phyloP scores from a whole-genome alignment of 1,140 invertebrate species.

The Megalonaias nervosa region DNA sequence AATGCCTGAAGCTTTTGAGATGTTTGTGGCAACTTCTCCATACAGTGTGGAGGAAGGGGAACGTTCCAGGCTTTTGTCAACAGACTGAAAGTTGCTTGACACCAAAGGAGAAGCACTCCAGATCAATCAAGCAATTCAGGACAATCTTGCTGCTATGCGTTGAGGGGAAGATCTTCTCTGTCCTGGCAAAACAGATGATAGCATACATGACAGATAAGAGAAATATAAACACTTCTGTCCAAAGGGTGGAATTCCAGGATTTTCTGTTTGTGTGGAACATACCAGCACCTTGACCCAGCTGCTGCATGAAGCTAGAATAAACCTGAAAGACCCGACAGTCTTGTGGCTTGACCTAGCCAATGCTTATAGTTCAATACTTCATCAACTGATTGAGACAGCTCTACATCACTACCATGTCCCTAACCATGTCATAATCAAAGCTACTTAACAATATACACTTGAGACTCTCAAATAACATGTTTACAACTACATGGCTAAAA shows the following conservation, averaged over 20 bases:
- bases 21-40: not conserved
- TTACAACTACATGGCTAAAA: no score
- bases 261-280: no score
- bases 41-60: constrained; percentile 4
- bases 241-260: not conserved
- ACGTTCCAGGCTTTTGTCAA: not conserved
- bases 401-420: no score
- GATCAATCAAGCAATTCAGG: constrained; percentile 8
- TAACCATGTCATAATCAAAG: no score
- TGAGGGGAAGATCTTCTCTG: constrained; percentile 3
- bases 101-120: constrained; percentile 11
- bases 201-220: not conserved
- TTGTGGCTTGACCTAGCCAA: constrained; percentile 32
- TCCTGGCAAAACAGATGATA: not conserved
- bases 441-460: no score
- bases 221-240: constrained; percentile 26
- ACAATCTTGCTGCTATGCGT: constrained; percentile 9
- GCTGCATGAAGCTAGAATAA: no score
- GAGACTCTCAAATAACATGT: no score
- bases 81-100: constrained; percentile 1
- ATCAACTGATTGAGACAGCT: constrained; percentile 17
- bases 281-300: no score
- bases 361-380: constrained; percentile 12
- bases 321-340: constrained; percentile 23
- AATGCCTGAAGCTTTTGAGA: not conserved